Conservation (phyloP, 2,888 invertebrate species). For the Tenthredo notha region DNA sequence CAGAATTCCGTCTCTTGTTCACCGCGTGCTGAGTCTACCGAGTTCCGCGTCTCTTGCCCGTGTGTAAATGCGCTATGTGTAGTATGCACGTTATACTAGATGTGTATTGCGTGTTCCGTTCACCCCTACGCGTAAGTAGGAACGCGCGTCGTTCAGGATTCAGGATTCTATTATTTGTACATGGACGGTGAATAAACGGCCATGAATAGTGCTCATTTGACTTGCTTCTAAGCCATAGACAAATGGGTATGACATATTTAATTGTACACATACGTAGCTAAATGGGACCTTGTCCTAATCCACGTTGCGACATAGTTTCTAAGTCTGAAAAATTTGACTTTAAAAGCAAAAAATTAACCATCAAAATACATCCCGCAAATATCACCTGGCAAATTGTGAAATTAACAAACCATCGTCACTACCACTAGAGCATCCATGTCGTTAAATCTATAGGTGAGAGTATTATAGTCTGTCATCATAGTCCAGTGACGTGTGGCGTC, state of each 20-base stretch:
- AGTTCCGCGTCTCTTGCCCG: neutral
- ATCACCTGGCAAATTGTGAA: slow-evolving; percentile 27
- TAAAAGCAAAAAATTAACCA: neutral
- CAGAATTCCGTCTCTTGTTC: slow-evolving; percentile 56
- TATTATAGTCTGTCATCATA: neutral
- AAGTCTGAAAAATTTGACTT: neutral
- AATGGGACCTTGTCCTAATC: slow-evolving; percentile 63
- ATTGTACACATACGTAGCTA: slow-evolving; percentile 51
- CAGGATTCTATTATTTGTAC: slow-evolving; percentile 54
- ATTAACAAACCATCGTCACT: neutral
- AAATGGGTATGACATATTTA: slow-evolving; percentile 60
- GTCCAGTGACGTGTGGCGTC: neutral
- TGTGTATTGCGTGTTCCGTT: slow-evolving; percentile 54
- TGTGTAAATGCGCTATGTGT: neutral
- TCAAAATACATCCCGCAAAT: slow-evolving; percentile 11
- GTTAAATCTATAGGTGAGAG: neutral
- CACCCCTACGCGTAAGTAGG: slow-evolving; percentile 59
- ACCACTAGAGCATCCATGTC: neutral
- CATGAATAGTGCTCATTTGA: slow-evolving; percentile 71
- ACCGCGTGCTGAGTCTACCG: slow-evolving; percentile 8
- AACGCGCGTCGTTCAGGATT: slow-evolving; percentile 58
- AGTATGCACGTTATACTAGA: neutral
- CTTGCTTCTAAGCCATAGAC: slow-evolving; percentile 55
- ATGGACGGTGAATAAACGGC: slow-evolving; percentile 63
- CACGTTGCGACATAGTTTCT: neutral